Conservation (phyloP, 2,888 invertebrate genomes). For the Lasioglossum vierecki region DNA sequence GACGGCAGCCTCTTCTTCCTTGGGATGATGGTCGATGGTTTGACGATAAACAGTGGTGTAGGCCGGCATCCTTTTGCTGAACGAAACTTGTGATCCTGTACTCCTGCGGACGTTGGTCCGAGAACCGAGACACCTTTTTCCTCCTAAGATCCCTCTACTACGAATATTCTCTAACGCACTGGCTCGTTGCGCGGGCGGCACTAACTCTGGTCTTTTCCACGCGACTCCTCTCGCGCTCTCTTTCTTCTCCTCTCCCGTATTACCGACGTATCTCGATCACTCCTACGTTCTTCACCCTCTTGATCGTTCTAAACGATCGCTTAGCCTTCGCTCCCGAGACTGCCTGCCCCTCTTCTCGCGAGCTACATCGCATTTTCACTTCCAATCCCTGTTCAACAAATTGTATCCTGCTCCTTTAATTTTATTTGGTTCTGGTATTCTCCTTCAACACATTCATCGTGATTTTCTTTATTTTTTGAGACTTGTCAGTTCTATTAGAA, state of each 20-base stretch:
- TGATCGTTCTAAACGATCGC: slow-evolving; percentile 39
- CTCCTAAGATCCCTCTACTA: slow-evolving; percentile 38
- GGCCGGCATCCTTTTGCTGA: slow-evolving; percentile 76
- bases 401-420: background rate
- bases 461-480: background rate
- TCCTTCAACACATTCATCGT: too few species aligned
- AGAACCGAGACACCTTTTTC: slow-evolving; percentile 40
- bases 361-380: background rate
- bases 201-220: slow-evolving; percentile 80
- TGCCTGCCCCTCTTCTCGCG: background rate
- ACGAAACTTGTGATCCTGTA: slow-evolving; percentile 31
- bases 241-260: slow-evolving; percentile 62
- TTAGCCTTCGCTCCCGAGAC: background rate
- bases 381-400: background rate
- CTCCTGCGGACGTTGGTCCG: slow-evolving; percentile 21
- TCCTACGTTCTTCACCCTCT: slow-evolving; percentile 48
- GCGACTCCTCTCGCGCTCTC: slow-evolving; percentile 65
- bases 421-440: background rate
- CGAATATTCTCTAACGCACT: slow-evolving; percentile 75
- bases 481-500: background rate
- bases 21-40: slow-evolving; percentile 76
- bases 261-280: slow-evolving; percentile 58
- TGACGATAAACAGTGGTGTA: slow-evolving; percentile 78
- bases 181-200: slow-evolving; percentile 80
- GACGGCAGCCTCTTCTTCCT: slow-evolving; percentile 86